phyloP scores from a whole-genome alignment of 2,888 invertebrate genomes.

The Halocaridina rubra region DNA sequence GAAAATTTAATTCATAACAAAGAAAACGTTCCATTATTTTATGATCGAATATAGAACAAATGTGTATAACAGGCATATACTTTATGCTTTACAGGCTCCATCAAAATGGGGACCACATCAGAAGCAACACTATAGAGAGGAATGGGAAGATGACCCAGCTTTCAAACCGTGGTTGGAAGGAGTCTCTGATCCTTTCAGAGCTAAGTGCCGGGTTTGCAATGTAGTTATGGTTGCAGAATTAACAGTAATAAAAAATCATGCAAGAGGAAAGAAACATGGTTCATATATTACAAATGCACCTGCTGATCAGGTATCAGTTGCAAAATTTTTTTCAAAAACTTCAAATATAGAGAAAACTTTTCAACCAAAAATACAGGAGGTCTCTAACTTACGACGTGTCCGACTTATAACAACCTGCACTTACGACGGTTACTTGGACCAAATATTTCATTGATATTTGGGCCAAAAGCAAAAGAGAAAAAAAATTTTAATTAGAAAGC shows the following conservation, averaged over 20 bases:
- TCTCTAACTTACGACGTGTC: too few species aligned
- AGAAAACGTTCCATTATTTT: too few species aligned
- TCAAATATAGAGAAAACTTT: too few species aligned
- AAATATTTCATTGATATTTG: too few species aligned
- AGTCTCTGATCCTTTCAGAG: conserved; percentile 16
- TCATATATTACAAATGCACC: not conserved
- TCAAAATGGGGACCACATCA: not conserved
- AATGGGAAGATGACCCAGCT: not conserved
- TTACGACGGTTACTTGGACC: too few species aligned
- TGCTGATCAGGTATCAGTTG: not conserved
- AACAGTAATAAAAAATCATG: conserved; percentile 18
- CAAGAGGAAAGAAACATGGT: conserved; percentile 21
- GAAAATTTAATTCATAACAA: too few species aligned
- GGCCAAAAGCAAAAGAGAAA: too few species aligned
- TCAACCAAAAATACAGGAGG: too few species aligned
- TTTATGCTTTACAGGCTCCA: not conserved
- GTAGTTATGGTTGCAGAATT: conserved; percentile 25
- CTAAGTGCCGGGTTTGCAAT: conserved; percentile 6
- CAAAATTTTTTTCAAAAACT: conserved; percentile 13
- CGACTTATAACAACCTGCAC: too few species aligned
- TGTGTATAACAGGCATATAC: too few species aligned
- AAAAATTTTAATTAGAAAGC: too few species aligned
- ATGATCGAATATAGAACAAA: too few species aligned
- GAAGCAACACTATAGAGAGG: not conserved
- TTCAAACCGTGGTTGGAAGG: conserved; percentile 3